phyloP scores from a whole-genome alignment of 2,888 invertebrate species.

The Notodonta dromedarius region DNA sequence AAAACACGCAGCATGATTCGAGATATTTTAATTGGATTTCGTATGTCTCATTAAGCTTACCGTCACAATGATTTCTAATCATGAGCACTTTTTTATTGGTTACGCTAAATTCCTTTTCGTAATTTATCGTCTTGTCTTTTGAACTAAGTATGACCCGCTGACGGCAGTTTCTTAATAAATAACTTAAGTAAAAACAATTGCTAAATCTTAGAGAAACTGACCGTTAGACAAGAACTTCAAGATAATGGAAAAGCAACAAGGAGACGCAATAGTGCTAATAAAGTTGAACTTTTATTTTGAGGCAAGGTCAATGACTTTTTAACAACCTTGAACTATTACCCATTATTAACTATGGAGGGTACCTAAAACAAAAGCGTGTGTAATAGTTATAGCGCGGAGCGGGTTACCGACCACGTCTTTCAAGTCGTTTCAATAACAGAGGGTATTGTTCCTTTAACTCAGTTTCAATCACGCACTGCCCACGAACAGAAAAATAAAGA shows the following conservation, averaged over 20 bases:
- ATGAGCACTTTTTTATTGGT: too few species aligned
- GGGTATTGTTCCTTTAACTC: conserved; percentile 35
- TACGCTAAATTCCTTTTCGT: too few species aligned
- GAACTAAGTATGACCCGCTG: too few species aligned
- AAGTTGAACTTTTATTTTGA: background rate
- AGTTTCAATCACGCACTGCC: conserved; percentile 25
- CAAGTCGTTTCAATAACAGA: conserved; percentile 31
- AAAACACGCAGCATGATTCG: too few species aligned
- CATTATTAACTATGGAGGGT: conserved; percentile 22
- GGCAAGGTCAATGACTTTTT: conserved; percentile 40
- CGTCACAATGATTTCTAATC: too few species aligned
- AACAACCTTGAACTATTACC: conserved; percentile 44
- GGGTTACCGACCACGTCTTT: conserved; percentile 22
- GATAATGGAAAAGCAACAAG: too few species aligned
- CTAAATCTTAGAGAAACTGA: too few species aligned
- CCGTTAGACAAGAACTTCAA: too few species aligned
- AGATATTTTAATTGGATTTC: background rate
- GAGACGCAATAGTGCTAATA: background rate
- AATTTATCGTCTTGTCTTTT: too few species aligned
- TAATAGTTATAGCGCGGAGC: background rate
- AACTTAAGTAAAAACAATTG: too few species aligned
- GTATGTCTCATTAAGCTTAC: background rate
- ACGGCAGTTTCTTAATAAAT: too few species aligned
- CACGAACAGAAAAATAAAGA: conserved; percentile 27
- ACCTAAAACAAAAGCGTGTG: conserved; percentile 25